Evolutionary conservation across 1,140 invertebrate genomes (phyloP).

Genomic region (Drosophila baimaii): DNA sequence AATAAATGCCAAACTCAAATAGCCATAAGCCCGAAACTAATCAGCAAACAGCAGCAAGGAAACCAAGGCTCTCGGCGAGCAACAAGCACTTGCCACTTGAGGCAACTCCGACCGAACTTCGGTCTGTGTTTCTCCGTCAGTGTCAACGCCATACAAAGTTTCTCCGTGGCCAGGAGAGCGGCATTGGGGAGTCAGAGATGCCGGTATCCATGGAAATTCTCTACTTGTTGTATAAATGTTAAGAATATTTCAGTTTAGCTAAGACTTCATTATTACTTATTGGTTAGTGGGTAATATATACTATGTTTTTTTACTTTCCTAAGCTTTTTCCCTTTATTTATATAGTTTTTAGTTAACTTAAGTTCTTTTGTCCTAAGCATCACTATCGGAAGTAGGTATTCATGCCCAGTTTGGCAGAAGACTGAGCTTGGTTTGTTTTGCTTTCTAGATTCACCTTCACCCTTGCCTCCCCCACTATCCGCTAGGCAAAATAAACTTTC

Average conservation of each 20-base stretch:
- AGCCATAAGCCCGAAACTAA: conserved; percentile 70
- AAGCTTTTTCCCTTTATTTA: no score
- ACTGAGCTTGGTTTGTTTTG: conserved; percentile 14
- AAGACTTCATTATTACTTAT: no score
- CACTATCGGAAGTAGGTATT: background rate
- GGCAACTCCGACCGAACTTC: conserved; percentile 14
- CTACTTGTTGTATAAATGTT: background rate
- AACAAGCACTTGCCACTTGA: conserved; percentile 66
- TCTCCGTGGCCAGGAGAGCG: conserved; percentile 1
- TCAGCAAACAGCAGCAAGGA: conserved; percentile 66
- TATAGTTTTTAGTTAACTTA: no score
- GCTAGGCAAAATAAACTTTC: conserved; percentile 63
- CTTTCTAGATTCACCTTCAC: conserved; percentile 4
- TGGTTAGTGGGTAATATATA: no score
- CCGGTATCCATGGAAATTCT: background rate
- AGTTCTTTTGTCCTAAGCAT: no score
- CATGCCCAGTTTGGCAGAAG: background rate
- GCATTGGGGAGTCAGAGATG: conserved; percentile 22
- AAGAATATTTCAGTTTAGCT: no score
- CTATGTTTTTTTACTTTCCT: no score
- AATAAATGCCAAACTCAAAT: conserved; percentile 71
- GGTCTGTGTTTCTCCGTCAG: conserved; percentile 27
- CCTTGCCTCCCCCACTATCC: conserved; percentile 7
- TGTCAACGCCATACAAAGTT: conserved; percentile 64
- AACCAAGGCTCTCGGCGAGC: conserved; percentile 20